These are phyloP conservation scores for Eudemis profundana DNA, from an alignment of 2,888 invertebrate species.

Conservation along the genomic window DNA sequence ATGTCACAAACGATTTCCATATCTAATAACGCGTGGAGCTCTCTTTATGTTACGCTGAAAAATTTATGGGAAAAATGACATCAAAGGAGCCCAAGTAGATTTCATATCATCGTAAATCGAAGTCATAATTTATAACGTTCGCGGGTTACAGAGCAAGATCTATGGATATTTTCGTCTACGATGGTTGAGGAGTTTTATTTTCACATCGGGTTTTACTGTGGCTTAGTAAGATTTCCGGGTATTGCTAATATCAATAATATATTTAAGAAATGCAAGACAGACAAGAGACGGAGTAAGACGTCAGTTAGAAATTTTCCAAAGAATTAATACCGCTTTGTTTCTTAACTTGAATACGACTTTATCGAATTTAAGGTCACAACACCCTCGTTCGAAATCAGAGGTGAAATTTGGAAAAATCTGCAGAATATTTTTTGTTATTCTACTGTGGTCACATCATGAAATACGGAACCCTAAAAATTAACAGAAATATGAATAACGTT, in stretches of 20 bases:
- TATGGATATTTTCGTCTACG: slow-evolving; percentile 36
- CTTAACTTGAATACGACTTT: too few species aligned
- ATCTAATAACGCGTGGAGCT: slow-evolving; percentile 70
- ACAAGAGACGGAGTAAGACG: too few species aligned
- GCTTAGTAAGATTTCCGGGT: background rate
- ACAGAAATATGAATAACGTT: too few species aligned
- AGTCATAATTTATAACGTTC: slow-evolving; percentile 50
- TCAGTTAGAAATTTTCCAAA: too few species aligned
- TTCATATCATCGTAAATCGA: slow-evolving; percentile 62
- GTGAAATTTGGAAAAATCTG: too few species aligned
- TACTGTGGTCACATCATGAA: too few species aligned
- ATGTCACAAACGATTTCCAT: slow-evolving; percentile 65
- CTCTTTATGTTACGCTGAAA: slow-evolving; percentile 71
- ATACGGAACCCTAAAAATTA: too few species aligned
- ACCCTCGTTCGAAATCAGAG: too few species aligned
- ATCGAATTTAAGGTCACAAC: too few species aligned
- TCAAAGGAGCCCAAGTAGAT: slow-evolving; percentile 70
- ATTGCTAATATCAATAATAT: background rate
- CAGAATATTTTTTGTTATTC: too few species aligned
- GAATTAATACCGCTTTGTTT: too few species aligned
- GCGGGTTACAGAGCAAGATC: slow-evolving; percentile 36
- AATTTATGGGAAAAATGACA: slow-evolving; percentile 78
- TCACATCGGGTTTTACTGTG: slow-evolving; percentile 1
- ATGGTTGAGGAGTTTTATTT: slow-evolving; percentile 21
- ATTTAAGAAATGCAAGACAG: background rate